These are phyloP conservation scores for Tenodera sinensis DNA, from an alignment of 2,888 invertebrate genomes.

Conservation along the genomic window DNA sequence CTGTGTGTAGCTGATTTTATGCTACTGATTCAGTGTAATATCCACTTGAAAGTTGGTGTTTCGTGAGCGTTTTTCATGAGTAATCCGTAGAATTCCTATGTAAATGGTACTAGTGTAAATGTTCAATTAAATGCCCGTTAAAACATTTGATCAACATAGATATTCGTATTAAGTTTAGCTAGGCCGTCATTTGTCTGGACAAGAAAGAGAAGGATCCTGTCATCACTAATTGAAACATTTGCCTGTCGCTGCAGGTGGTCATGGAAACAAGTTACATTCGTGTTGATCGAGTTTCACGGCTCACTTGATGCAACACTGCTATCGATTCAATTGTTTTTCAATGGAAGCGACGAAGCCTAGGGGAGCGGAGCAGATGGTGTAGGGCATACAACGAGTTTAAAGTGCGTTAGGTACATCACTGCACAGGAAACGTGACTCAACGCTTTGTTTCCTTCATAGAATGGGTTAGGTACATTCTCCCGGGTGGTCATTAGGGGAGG, in stretches of 20 bases:
- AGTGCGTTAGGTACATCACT: not conserved
- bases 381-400: not conserved
- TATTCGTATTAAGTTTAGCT: too few relatives aligned
- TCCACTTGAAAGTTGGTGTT: too few relatives aligned
- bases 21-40: too few relatives aligned
- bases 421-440: not conserved
- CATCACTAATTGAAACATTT: not conserved
- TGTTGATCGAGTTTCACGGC: not conserved
- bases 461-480: not conserved
- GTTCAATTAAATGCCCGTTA: too few relatives aligned
- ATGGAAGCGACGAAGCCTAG: not conserved
- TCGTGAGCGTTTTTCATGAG: too few relatives aligned
- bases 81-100: too few relatives aligned
- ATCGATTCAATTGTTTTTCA: slow-evolving; percentile 6
- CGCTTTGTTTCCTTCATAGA: not conserved
- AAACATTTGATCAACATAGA: too few relatives aligned
- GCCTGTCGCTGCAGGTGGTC: not conserved
- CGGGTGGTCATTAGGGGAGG: not conserved
- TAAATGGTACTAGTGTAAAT: too few relatives aligned
- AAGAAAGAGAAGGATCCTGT: not conserved
- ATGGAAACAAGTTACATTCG: not conserved
- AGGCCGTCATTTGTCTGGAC: too few relatives aligned
- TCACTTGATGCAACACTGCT: not conserved
- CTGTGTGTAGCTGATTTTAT: too few relatives aligned
- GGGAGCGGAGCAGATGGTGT: not conserved